Percentiles rank a stretch among this genome's conserved stretches.
These are phyloP conservation scores for Probosciger aterrimus DNA, from an alignment of 2,113 vertebrate genomes.

Conservation along the genomic window DNA sequence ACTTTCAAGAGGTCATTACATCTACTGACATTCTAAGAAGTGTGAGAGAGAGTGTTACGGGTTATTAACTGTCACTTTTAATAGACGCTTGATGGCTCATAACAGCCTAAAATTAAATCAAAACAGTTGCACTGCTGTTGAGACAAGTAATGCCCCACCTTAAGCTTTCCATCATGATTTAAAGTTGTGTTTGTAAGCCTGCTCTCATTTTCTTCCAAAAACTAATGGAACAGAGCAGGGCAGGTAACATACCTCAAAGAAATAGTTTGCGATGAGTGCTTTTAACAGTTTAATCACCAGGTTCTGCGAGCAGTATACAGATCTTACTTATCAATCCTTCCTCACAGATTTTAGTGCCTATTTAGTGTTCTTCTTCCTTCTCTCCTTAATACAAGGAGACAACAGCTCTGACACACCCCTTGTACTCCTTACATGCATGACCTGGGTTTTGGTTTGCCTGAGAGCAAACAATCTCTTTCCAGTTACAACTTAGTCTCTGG, in stretches of 20 bases:
- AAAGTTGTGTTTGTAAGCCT: neutral
- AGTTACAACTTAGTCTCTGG: neutral
- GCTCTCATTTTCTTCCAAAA: neutral
- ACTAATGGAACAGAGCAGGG: neutral
- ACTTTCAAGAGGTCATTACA: constrained; percentile 66
- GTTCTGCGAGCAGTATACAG: neutral
- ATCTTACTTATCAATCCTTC: neutral
- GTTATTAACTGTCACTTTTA: neutral
- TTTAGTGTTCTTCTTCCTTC: neutral
- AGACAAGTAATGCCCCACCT: neutral
- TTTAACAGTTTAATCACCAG: neutral
- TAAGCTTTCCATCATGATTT: neutral
- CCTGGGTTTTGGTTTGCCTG: neutral
- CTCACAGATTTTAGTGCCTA: neutral
- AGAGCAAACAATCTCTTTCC: neutral
- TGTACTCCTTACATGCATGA: neutral
- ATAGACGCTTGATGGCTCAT: neutral
- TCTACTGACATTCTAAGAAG: constrained; percentile 46
- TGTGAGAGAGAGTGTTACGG: neutral
- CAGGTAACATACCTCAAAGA: neutral
- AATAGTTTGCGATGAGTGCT: neutral
- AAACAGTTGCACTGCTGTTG: neutral
- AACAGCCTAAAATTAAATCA: neutral
- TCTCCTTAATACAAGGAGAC: neutral
- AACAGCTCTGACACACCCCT: neutral